Conservation (phyloP, 1,140 invertebrate species). For the Delia radicum region DNA sequence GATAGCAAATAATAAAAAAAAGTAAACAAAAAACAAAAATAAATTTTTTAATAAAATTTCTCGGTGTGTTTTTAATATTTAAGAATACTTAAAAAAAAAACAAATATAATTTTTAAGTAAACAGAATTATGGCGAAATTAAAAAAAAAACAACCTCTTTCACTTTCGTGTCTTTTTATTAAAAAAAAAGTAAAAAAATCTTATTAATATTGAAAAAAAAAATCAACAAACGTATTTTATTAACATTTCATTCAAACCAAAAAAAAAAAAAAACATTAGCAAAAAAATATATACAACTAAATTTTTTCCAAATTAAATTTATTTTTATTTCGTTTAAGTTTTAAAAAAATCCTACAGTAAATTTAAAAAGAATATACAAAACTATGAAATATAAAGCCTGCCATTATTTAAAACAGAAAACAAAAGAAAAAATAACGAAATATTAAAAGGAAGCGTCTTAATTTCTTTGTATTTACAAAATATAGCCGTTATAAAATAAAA, state of each 20-base stretch:
- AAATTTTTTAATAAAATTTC: slow-evolving; percentile 23
- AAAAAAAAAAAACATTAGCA: slow-evolving; percentile 31
- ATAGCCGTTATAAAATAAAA: too few species aligned
- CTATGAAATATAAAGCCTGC: slow-evolving; percentile 55
- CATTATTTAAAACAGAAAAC: slow-evolving; percentile 34
- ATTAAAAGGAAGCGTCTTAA: slow-evolving; percentile 42
- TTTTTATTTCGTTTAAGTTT: slow-evolving; percentile 9
- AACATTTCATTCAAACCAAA: slow-evolving; percentile 27
- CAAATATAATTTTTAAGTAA: slow-evolving; percentile 24
- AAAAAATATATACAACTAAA: slow-evolving; percentile 44
- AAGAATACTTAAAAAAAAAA: slow-evolving; percentile 28
- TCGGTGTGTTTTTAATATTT: slow-evolving; percentile 14
- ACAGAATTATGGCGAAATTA: slow-evolving; percentile 35
- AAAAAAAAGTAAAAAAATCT: slow-evolving; percentile 29
- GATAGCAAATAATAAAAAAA: slow-evolving; percentile 22
- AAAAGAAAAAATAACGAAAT: slow-evolving; percentile 50
- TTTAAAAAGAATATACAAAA: slow-evolving; percentile 42
- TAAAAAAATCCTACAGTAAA: slow-evolving; percentile 22
- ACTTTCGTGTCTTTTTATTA: slow-evolving; percentile 57
- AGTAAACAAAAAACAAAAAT: slow-evolving; percentile 23
- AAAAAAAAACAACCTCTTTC: slow-evolving; percentile 52
- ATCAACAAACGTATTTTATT: slow-evolving; percentile 24
- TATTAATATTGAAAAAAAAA: neutral
- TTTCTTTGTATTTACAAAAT: too few species aligned
- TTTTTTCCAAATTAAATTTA: slow-evolving; percentile 46